These are phyloP conservation scores for Yponomeuta sedellus DNA, from an alignment of 2,888 invertebrate species.

Conservation along the genomic window DNA sequence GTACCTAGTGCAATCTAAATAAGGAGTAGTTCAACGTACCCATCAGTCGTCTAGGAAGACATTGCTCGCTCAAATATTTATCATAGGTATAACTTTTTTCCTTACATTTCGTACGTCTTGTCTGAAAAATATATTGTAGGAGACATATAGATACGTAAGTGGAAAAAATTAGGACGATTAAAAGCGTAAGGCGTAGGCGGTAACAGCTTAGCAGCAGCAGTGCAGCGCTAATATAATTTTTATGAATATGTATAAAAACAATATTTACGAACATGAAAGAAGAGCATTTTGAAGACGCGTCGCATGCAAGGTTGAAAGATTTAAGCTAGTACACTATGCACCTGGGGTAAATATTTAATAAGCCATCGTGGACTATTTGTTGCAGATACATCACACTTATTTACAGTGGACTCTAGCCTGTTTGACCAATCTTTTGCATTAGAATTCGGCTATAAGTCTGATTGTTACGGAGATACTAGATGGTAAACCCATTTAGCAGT, in stretches of 20 bases:
- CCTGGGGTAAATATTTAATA: neutral
- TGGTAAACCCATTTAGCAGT: neutral
- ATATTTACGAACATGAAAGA: constrained; percentile 10
- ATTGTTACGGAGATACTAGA: neutral
- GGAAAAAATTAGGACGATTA: neutral
- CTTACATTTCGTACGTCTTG: neutral
- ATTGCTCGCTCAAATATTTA: constrained; percentile 31
- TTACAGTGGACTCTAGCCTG: neutral
- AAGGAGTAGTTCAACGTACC: constrained; percentile 74
- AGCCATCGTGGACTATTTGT: neutral
- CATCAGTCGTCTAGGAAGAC: constrained; percentile 54
- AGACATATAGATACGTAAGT: neutral
- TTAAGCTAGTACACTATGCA: neutral
- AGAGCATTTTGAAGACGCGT: neutral
- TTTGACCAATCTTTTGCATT: neutral
- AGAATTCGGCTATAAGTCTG: neutral
- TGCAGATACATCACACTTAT: constrained; percentile 4
- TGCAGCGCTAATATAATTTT: constrained; percentile 5
- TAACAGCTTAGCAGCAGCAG: constrained; percentile 5
- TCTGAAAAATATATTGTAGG: neutral
- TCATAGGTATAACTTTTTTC: neutral
- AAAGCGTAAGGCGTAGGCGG: neutral
- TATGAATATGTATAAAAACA: constrained; percentile 3
- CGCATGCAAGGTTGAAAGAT: constrained; percentile 11
- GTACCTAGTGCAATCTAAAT: constrained; percentile 70